Base-by-base conservation (phyloP, 2,888 invertebrate species). In the Zygothrica quintamaculata region DNA sequence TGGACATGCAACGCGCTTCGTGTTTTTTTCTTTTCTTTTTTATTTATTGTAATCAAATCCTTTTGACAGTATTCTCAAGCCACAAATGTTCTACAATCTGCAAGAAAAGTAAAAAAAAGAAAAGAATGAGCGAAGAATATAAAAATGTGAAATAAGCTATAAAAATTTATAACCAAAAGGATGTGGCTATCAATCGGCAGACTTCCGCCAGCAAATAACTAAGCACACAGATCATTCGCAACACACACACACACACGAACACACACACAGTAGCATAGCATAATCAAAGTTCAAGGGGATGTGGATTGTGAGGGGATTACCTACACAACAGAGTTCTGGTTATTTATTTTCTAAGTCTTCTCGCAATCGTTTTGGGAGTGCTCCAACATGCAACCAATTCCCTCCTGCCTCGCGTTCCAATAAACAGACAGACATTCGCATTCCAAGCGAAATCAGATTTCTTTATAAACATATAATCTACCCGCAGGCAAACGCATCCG, bases 361-460 rank as follows among this genome's bases (percentile, higher is more conserved):
- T n/a, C n/a, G n/a, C n/a, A n/a, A n/a, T n/a, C n/a, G n/a, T n/a
- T n/a, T n/a, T n/a, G n/a, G n/a, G n/a, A n/a, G n/a, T n/a, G n/a
- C n/a, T n/a, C n/a, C n/a, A n/a, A n/a, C n/a, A 8, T 6, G 26
- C 26, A 6, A 26, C 26, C 26, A 26, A 26, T 26, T 26, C 26
- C 26, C 26, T n/a, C n/a, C n/a, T n/a, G n/a, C n/a, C 26, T 26
- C 8, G 26, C 26, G 26, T 26, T 6, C 26, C 5, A 4, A 18
- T 39, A 42, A 13, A 8, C 47, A 64, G 36, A 66, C 56, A 68
- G 50, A 50, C 59, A 77, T 79, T 87, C 80, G 87, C 88, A 88
- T 88, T 88, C 87, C 88, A 79, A 65, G 75, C 75, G 87, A 88
- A 88, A 78, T 81, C 84, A 72, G 75, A 88, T 88, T 84, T 84